Conservation (phyloP, 2,797 vertebrate species). For the Ibycter americanus region DNA sequence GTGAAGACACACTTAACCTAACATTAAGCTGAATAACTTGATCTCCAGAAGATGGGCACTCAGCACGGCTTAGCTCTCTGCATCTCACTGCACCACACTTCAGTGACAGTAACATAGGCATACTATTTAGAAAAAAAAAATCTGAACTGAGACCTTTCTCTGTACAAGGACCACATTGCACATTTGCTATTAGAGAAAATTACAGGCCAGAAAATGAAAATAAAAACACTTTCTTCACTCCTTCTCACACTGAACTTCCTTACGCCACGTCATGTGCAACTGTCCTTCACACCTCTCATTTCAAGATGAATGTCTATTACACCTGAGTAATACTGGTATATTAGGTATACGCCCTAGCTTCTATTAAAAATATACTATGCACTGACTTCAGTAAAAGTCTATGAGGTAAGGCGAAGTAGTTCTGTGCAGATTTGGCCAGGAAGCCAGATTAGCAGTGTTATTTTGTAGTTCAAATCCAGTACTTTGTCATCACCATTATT, state of each 20-base stretch:
- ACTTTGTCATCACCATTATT: neutral
- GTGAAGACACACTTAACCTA: neutral
- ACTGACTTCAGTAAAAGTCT: neutral
- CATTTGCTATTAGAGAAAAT: neutral
- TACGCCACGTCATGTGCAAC: neutral
- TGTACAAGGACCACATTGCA: neutral
- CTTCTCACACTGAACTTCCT: neutral
- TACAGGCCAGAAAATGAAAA: neutral
- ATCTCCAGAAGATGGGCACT: neutral
- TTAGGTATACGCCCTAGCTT: neutral
- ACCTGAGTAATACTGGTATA: neutral
- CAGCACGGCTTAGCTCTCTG: neutral
- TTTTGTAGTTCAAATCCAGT: neutral
- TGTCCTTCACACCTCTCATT: neutral
- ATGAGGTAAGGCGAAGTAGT: neutral
- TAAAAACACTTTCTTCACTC: neutral
- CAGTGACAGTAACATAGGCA: neutral
- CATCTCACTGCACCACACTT: neutral
- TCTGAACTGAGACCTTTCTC: neutral
- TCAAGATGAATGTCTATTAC: neutral
- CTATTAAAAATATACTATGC: neutral
- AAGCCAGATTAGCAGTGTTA: accelerated
- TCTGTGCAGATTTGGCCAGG: neutral
- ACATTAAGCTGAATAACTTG: neutral
- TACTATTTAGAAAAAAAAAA: neutral